phyloP scores from a whole-genome alignment of 2,888 invertebrate species.

The Agrochola lychnidis region DNA sequence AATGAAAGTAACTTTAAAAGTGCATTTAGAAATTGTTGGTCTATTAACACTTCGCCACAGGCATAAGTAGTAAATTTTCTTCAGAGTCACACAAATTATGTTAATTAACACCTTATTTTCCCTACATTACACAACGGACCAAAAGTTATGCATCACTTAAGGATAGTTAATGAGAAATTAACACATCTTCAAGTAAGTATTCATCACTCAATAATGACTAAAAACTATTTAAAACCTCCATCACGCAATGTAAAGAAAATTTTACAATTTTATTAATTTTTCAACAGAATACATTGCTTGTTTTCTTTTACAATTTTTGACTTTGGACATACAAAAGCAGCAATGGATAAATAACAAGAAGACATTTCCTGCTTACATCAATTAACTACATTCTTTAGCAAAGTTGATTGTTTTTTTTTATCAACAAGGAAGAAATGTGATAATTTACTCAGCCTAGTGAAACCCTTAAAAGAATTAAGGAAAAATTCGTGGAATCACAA shows the following conservation, averaged over 20 bases:
- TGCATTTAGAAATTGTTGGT: neutral
- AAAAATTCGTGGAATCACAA: conserved; percentile 26
- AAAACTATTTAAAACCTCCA: conserved; percentile 44
- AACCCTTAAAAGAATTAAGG: conserved; percentile 34
- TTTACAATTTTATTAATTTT: conserved; percentile 24
- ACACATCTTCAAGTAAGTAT: conserved; percentile 45
- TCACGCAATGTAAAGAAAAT: conserved; percentile 24
- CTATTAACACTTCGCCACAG: neutral
- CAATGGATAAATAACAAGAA: conserved; percentile 28
- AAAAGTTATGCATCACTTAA: conserved; percentile 14
- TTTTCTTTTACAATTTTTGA: neutral
- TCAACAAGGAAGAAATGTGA: conserved; percentile 55
- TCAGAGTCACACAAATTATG: conserved; percentile 14
- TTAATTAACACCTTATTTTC: conserved; percentile 24
- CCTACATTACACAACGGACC: neutral
- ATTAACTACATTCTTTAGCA: conserved; percentile 56
- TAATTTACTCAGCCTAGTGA: conserved; percentile 53
- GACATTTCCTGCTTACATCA: conserved; percentile 68
- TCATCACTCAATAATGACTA: conserved; percentile 38
- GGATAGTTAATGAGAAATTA: conserved; percentile 31
- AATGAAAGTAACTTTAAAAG: neutral
- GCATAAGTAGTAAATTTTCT: neutral
- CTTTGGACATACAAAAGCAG: neutral
- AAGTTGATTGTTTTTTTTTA: conserved; percentile 49
- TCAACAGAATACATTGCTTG: conserved; percentile 24